phyloP scores from a whole-genome alignment of 2,113 vertebrate genomes.

The Typhlomys cinereus region DNA sequence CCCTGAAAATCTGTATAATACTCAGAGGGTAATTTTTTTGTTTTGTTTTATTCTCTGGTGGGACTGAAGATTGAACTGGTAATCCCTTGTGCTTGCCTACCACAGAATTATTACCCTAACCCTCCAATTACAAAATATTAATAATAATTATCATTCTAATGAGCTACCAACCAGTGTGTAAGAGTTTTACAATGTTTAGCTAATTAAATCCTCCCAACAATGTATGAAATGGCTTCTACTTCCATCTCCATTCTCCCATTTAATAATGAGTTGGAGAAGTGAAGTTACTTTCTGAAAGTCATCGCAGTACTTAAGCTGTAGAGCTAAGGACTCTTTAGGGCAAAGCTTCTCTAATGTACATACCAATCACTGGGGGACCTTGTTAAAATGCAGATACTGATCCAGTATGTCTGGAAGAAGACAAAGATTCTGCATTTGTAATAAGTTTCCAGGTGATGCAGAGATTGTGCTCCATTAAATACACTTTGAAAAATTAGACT shows the following conservation, averaged over 20 bases:
- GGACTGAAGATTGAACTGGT: no score
- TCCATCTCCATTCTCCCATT: neutral
- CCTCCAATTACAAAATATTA: neutral
- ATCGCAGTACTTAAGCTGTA: conserved; percentile 17
- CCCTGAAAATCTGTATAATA: no score
- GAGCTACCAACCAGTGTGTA: neutral
- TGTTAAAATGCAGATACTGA: conserved; percentile 69
- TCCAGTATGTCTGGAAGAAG: conserved; percentile 46
- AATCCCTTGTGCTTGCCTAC: no score
- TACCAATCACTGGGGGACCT: conserved; percentile 41
- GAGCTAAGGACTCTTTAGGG: conserved; percentile 11
- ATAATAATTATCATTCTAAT: neutral
- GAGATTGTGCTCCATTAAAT: neutral
- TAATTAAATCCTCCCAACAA: neutral
- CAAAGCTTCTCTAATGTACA: conserved; percentile 27
- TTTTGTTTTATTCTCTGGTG: no score
- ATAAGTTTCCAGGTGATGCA: conserved; percentile 32
- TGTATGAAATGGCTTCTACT: neutral
- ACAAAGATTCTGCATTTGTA: conserved; percentile 61
- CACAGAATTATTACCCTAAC: neutral
- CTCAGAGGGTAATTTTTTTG: no score
- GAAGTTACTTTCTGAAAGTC: conserved; percentile 55
- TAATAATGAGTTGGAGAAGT: conserved; percentile 3
- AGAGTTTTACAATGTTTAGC: neutral
- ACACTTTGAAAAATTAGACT: neutral